Evolutionary conservation across 2,797 vertebrate species (phyloP).

Genomic region (Anguilla megastoma): DNA sequence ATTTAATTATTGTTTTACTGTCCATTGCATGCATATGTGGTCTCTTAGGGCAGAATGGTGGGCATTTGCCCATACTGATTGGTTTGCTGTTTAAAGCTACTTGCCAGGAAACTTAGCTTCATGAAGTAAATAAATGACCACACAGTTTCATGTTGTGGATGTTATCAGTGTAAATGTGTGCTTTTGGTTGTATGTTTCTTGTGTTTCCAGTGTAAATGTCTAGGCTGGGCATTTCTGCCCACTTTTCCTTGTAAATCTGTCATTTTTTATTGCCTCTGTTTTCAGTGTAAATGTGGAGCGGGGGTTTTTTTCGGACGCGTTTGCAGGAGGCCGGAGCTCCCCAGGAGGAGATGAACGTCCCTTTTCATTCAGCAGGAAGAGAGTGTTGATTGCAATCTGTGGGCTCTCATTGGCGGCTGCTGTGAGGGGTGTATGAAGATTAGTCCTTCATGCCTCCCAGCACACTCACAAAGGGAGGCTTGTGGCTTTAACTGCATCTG

Average conservation of each 20-base stretch:
- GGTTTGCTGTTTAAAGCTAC: not conserved
- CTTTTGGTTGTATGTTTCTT: conserved; percentile 9
- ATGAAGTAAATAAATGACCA: not conserved
- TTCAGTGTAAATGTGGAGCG: not conserved
- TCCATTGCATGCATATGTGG: not conserved
- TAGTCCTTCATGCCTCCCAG: conserved; percentile 53
- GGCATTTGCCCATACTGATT: not conserved
- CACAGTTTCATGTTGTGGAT: not conserved
- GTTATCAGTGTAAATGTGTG: not conserved
- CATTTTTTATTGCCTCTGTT: not conserved
- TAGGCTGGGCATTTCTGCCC: not conserved
- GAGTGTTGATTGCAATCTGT: conserved; percentile 47
- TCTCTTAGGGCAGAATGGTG: not conserved
- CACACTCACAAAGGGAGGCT: conserved; percentile 59
- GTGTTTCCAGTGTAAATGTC: not conserved
- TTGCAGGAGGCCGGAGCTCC: not conserved
- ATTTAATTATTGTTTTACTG: not conserved
- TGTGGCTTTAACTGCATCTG: conserved; percentile 48
- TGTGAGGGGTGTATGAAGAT: conserved; percentile 49
- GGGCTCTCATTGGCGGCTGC: conserved; percentile 30
- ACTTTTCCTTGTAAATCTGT: not conserved
- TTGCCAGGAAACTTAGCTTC: not conserved
- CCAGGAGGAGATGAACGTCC: not conserved
- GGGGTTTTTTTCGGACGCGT: not conserved
- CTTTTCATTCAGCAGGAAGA: conserved; percentile 33